phyloP scores from a whole-genome alignment of 2,888 invertebrate genomes.

The Quadroppia sp. region DNA sequence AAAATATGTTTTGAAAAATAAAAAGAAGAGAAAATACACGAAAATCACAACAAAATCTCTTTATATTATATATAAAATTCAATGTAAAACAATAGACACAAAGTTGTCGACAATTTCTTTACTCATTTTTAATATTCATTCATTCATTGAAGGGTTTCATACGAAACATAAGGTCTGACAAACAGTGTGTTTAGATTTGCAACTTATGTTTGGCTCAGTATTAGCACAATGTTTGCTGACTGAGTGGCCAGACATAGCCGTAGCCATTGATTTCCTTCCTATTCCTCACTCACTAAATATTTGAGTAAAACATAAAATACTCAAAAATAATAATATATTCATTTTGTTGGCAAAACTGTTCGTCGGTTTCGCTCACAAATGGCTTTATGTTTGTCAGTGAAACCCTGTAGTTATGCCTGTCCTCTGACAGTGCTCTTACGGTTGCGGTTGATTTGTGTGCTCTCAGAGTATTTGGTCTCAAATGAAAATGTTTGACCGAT shows the following conservation, averaged over 20 bases:
- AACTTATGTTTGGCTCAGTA: background rate
- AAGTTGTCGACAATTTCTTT: background rate
- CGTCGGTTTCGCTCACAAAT: background rate
- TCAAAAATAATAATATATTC: background rate
- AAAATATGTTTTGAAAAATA: background rate
- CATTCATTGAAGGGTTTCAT: too few species aligned
- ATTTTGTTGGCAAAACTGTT: background rate
- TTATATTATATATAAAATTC: background rate
- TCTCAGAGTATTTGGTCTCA: background rate
- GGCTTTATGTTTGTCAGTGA: background rate
- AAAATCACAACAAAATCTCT: background rate
- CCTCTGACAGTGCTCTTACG: background rate
- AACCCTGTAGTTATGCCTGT: background rate
- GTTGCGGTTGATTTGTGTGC: constrained; percentile 19
- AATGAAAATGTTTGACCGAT: constrained; percentile 18
- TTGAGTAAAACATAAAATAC: background rate
- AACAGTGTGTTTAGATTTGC: background rate
- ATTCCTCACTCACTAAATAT: background rate
- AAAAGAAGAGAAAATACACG: background rate
- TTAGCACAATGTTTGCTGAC: background rate
- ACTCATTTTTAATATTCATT: background rate
- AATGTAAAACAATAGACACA: background rate
- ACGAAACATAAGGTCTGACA: too few species aligned
- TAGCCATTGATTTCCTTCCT: background rate
- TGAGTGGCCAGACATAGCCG: background rate